Evolutionary conservation across 1,140 invertebrate species (phyloP).

Genomic region (Nymphalis io): DNA sequence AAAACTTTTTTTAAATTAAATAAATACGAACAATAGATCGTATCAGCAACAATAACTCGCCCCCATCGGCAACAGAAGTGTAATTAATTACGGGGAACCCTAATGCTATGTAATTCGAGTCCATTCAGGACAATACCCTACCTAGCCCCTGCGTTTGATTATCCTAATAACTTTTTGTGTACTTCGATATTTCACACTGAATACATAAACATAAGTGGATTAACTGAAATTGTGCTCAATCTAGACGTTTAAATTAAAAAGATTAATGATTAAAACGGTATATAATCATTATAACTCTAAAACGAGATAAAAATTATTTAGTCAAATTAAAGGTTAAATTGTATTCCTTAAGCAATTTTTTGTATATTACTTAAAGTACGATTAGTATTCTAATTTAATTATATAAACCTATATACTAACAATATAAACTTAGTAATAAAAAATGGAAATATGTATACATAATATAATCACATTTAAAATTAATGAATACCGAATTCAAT

Average conservation of each 20-base stretch:
- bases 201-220: neutral
- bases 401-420: too few species aligned
- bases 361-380: too few species aligned
- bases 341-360: too few species aligned
- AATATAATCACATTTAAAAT: too few species aligned
- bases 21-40: conserved; percentile 11
- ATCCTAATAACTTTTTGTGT: conserved; percentile 31
- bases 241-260: neutral
- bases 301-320: too few species aligned
- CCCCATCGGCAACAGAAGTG: conserved; percentile 19
- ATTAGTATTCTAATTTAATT: too few species aligned
- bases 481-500: too few species aligned
- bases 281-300: too few species aligned
- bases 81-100: conserved; percentile 56
- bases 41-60: conserved; percentile 12
- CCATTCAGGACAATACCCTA: conserved; percentile 26
- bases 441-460: too few species aligned
- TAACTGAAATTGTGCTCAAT: neutral
- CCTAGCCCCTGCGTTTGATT: conserved; percentile 43
- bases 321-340: too few species aligned
- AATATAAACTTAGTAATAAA: too few species aligned
- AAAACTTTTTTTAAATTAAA: neutral
- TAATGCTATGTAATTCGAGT: conserved; percentile 36
- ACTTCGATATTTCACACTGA: conserved; percentile 16
- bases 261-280: neutral